phyloP scores from a whole-genome alignment of 2,797 vertebrate genomes.

The Scyliorhinus canicula region DNA sequence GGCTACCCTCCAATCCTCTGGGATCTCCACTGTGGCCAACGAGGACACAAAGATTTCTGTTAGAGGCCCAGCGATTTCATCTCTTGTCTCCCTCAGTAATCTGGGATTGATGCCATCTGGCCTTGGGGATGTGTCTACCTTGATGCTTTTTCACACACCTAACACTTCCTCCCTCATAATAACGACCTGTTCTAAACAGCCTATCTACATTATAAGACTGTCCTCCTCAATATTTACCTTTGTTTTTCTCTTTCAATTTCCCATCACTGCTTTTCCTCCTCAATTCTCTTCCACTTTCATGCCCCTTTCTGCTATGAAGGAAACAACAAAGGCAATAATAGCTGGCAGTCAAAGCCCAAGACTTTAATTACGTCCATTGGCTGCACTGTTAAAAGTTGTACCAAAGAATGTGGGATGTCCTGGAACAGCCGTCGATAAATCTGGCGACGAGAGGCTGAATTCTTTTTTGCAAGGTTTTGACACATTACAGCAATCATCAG shows the following conservation, averaged over 20 bases:
- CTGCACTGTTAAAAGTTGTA: background rate
- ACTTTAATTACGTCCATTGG: background rate
- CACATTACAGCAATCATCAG: background rate
- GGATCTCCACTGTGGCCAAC: no score
- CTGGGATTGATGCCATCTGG: no score
- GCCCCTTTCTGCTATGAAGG: background rate
- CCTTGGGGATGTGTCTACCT: no score
- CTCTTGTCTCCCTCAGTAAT: no score
- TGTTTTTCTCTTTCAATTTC: background rate
- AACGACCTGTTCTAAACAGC: no score
- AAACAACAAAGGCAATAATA: background rate
- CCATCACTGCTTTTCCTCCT: background rate
- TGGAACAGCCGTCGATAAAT: background rate
- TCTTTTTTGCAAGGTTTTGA: background rate
- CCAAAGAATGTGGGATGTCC: background rate
- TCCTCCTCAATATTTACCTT: no score
- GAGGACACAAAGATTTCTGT: no score
- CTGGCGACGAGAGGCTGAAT: background rate
- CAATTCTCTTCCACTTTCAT: background rate
- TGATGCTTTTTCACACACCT: no score
- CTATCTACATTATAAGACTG: no score
- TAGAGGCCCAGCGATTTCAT: no score
- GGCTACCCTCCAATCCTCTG: no score
- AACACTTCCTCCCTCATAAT: no score
- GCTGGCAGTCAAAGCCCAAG: background rate